These are phyloP conservation scores for Drosophila willistoni DNA, from an alignment of 1,140 invertebrate species.

Conservation along the genomic window DNA sequence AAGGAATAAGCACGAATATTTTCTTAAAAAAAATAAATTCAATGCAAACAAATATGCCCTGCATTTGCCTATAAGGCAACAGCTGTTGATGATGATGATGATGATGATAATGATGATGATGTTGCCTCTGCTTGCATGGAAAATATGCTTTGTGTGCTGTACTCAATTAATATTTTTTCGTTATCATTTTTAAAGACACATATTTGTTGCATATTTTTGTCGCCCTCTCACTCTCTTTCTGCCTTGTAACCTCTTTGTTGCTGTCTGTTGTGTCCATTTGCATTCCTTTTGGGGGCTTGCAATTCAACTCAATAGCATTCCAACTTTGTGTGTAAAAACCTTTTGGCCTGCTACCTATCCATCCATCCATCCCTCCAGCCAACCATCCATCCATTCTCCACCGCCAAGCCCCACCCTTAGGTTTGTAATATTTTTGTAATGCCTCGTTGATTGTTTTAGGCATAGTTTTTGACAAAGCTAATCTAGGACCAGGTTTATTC, in stretches of 20 bases:
- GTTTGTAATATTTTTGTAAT: conserved; percentile 42
- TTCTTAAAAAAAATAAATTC: too few relatives aligned
- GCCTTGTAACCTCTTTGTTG: not conserved
- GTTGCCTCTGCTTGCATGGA: not conserved
- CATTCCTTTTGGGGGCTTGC: conserved; percentile 3
- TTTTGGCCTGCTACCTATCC: not conserved
- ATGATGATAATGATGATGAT: not conserved
- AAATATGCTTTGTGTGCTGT: conserved; percentile 71
- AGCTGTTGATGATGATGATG: too few relatives aligned
- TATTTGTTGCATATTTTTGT: conserved; percentile 30
- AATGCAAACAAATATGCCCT: too few relatives aligned
- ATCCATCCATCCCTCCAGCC: too few relatives aligned
- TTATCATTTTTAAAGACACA: conserved; percentile 53
- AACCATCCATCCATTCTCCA: too few relatives aligned
- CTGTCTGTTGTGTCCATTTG: not conserved
- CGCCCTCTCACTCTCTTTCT: not conserved
- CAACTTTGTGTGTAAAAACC: conserved; percentile 50
- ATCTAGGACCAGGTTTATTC: conserved; percentile 23
- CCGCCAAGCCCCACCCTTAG: not conserved
- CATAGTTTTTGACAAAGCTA: conserved; percentile 7
- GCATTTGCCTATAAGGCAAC: too few relatives aligned
- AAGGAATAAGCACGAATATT: too few relatives aligned
- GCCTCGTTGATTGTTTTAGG: not conserved
- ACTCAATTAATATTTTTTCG: conserved; percentile 68
- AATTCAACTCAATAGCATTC: conserved; percentile 60